Base-by-base conservation (phyloP, 2,888 invertebrate genomes). In the Drosophila phalerata region DNA sequence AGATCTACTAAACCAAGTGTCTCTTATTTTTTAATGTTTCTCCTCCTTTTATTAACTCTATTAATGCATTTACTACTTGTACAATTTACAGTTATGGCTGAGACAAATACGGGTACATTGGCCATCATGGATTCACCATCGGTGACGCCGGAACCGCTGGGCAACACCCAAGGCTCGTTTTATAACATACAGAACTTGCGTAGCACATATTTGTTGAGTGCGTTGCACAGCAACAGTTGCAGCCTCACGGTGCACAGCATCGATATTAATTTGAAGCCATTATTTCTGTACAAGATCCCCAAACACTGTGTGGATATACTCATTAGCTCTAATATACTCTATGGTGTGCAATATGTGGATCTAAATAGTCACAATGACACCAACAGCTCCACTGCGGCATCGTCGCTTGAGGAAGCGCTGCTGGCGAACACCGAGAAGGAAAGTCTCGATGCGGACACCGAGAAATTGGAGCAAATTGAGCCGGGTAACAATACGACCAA, bases 261-360 rank as follows among this genome's bases (percentile, higher is more conserved):
- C 75, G 94, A 95, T 88, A 93, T 95, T 52, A 95, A 95, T 81
- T 93, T 95, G 63, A 94, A 94, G 69, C 96, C 96, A 11, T 91
- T 96, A 64, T 95, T 94, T 91, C 93, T 95, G 51, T 95, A 96
- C 90, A 95, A 95, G 92, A 93, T 96, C 79, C 95, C 95, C 43
- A 93, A 94, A 40, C 93, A 94, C 61, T 94, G 94, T 83, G 93
- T 93, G 80, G 94, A 94, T 74, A 93, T 96, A 81, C 91, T 96
- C 68, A 93, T 96, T 55, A 95, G 96, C 30, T 95, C 95, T 88
- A 94, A 94, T 83, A 93, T 96, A 72, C 94, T 96, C 82, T 96
- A 95, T 88, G 93, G 94, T 22, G 91, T 92, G 77, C 92, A 92
- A 81, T 90, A 92, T 48, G 93, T 94, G 48, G 94, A 94, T 62